Percentiles rank a stretch among this genome's conserved stretches.
Evolutionary conservation across 2,888 invertebrate species (phyloP).

Genomic region (Athripsodes cinereus): DNA sequence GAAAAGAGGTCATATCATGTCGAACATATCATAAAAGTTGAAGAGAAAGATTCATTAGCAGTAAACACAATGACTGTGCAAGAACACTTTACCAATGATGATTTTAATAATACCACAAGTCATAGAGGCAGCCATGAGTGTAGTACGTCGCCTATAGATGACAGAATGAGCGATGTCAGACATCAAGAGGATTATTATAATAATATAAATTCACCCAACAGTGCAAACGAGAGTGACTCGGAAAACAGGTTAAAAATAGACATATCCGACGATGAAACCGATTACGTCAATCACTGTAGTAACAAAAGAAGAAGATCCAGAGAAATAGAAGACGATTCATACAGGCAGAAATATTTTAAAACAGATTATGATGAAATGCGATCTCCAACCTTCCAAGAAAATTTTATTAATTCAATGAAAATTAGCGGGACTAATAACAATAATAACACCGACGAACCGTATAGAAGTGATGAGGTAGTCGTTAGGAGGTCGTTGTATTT

Average conservation of each 20-base stretch:
- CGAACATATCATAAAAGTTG: not conserved
- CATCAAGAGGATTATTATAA: slow-evolving; percentile 18
- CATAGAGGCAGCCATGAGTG: slow-evolving; percentile 4
- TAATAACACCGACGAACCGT: slow-evolving; percentile 13
- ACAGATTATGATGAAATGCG: slow-evolving; percentile 17
- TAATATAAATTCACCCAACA: slow-evolving; percentile 21
- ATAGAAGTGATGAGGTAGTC: slow-evolving; percentile 27
- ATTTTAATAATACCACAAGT: slow-evolving; percentile 10
- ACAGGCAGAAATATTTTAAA: slow-evolving; percentile 13
- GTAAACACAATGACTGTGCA: slow-evolving; percentile 3
- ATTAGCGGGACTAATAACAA: slow-evolving; percentile 17
- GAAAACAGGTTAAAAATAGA: slow-evolving; percentile 26
- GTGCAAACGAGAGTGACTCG: slow-evolving; percentile 24
- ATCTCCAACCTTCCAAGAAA: slow-evolving; percentile 25
- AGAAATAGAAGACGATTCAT: slow-evolving; percentile 14
- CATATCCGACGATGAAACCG: slow-evolving; percentile 22
- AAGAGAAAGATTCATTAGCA: slow-evolving; percentile 9
- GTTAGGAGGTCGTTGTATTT: slow-evolving; percentile 18
- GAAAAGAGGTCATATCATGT: not conserved
- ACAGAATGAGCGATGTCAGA: not conserved
- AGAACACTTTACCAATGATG: slow-evolving; percentile 6
- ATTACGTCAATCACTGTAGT: slow-evolving; percentile 6
- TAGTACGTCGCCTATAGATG: not conserved
- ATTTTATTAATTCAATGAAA: slow-evolving; percentile 26
- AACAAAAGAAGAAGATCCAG: slow-evolving; percentile 18